phyloP scores from a whole-genome alignment of 2,113 vertebrate species.

The Terrapene triunguis region DNA sequence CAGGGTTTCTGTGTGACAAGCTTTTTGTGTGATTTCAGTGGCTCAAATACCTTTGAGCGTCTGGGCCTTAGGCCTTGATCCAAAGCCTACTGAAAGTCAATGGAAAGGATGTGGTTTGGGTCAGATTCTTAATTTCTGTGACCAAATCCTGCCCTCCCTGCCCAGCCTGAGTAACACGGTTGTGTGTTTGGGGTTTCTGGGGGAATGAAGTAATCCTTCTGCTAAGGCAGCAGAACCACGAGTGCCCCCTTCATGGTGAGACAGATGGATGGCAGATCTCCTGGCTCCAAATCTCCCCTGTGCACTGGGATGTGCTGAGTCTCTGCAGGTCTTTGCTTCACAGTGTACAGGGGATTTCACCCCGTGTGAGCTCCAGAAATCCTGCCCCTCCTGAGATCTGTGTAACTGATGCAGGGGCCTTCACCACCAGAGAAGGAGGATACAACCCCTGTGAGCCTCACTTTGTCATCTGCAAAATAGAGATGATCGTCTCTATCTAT shows the following conservation, averaged over 20 bases:
- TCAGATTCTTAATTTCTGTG: not conserved
- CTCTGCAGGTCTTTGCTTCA: not conserved
- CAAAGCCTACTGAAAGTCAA: not conserved
- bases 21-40: not conserved
- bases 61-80: not conserved
- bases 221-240: not conserved
- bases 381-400: not conserved
- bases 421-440: not conserved
- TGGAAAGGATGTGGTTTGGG: not conserved
- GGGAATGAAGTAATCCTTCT: not conserved
- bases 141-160: not conserved
- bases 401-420: not conserved
- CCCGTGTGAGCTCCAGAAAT: not conserved
- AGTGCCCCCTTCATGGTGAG: too few relatives aligned
- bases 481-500: not conserved
- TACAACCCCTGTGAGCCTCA: not conserved
- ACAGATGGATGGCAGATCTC: not conserved
- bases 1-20: not conserved
- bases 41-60: not conserved
- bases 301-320: not conserved
- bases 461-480: not conserved
- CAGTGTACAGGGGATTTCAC: not conserved
- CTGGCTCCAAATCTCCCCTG: not conserved
- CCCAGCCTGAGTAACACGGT: not conserved
- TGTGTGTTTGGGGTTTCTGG: not conserved